Conservation (phyloP, 2,113 vertebrate species). For the Dipodomys merriami region DNA sequence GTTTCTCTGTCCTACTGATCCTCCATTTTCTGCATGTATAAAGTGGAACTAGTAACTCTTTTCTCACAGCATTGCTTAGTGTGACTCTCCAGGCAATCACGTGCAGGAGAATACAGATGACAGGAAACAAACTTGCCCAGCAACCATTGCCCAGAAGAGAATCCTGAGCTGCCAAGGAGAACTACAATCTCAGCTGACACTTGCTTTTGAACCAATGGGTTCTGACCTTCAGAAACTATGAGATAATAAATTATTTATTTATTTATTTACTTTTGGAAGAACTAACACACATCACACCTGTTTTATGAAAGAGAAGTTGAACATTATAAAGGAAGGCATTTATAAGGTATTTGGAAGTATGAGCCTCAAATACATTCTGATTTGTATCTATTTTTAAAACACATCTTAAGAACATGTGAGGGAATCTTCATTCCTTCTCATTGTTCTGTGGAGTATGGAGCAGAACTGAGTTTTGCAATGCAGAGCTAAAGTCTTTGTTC, state of each 20-base stretch:
- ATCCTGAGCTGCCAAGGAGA: background rate
- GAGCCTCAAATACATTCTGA: background rate
- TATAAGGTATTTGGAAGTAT: constrained; percentile 7
- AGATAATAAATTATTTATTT: background rate
- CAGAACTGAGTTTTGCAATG: constrained; percentile 28
- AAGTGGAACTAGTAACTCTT: background rate
- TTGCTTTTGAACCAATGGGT: background rate
- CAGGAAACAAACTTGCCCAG: background rate
- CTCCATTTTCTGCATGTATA: background rate
- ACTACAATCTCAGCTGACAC: background rate
- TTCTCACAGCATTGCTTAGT: background rate
- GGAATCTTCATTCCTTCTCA: constrained; percentile 4
- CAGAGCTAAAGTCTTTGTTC: constrained; percentile 17
- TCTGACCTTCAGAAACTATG: background rate
- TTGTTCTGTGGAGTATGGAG: background rate
- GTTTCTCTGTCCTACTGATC: background rate
- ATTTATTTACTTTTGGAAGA: too few species aligned
- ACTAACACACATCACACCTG: too few species aligned
- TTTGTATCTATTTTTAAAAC: background rate
- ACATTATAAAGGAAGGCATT: background rate
- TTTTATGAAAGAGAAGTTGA: background rate
- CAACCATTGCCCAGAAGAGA: background rate
- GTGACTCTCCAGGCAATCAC: background rate
- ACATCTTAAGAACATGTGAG: constrained; percentile 6
- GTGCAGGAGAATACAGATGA: background rate